Percentiles rank a stretch among this genome's conserved stretches.
These are phyloP conservation scores for Gymnothorax reevesii DNA, from an alignment of 2,797 vertebrate species.

Conservation along the genomic window DNA sequence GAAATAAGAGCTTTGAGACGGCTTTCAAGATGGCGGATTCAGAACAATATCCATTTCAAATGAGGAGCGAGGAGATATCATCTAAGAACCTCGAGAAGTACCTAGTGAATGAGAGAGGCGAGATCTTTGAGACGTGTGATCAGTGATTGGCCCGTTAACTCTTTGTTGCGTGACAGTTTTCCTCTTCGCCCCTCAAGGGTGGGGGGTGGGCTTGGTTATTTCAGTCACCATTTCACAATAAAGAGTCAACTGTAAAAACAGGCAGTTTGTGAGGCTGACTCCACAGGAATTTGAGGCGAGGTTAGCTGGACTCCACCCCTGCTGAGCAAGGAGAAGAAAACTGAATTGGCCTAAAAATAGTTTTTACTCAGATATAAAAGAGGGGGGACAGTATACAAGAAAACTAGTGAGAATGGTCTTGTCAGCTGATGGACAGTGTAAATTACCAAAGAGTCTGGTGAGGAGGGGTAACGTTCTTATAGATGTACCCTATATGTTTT, in stretches of 20 bases:
- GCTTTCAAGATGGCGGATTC: no score
- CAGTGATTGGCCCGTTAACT: not conserved
- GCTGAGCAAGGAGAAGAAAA: not conserved
- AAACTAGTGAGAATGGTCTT: slow-evolving; percentile 20
- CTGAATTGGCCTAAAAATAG: not conserved
- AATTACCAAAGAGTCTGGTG: slow-evolving; percentile 48
- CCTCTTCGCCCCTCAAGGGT: no score
- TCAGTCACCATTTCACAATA: no score
- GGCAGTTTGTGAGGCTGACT: not conserved
- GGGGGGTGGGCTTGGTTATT: no score
- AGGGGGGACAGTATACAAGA: not conserved
- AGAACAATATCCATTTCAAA: no score
- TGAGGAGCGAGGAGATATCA: no score
- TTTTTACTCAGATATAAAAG: not conserved
- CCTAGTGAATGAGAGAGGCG: not conserved
- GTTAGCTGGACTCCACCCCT: not conserved
- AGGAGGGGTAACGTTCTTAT: slow-evolving; percentile 8
- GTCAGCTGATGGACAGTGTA: slow-evolving; percentile 32
- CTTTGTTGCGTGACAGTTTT: no score
- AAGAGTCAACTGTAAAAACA: not conserved
- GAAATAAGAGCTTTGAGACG: no score
- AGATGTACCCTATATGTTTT: not conserved
- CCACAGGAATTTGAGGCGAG: not conserved
- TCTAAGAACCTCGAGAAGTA: no score
- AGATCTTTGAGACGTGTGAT: not conserved